Percentiles rank a stretch among this genome's conserved stretches.
Evolutionary conservation across 2,888 invertebrate species (phyloP).

Genomic region (Mimachlamys varia): DNA sequence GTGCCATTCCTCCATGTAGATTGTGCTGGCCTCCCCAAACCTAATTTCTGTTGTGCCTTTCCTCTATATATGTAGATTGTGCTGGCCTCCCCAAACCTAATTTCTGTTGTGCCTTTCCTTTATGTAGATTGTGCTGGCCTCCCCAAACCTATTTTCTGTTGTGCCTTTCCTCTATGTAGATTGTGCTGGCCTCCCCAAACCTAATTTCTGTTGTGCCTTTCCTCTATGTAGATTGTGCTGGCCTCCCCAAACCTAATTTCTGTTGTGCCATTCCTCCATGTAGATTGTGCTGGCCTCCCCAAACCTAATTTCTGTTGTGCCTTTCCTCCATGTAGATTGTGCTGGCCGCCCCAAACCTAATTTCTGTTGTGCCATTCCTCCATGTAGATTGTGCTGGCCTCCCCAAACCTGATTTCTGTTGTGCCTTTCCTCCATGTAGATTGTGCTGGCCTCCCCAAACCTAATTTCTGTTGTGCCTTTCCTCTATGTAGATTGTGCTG

Average conservation of each 20-base stretch:
- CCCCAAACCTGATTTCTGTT: not conserved
- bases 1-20: not conserved
- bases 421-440: not conserved
- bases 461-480: not conserved
- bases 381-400: not conserved
- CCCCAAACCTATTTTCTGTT: not conserved
- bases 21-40: not conserved
- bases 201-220: not conserved
- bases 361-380: not conserved
- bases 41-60: not conserved
- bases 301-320: not conserved
- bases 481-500: not conserved
- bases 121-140: not conserved
- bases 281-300: not conserved
- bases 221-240: not conserved
- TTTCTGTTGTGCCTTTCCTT: not conserved
- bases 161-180: not conserved
- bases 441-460: not conserved
- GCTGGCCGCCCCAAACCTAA: not conserved
- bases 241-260: not conserved
- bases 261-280: not conserved
- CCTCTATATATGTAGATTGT: no score
- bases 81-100: not conserved
- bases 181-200: not conserved
- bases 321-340: not conserved